Evolutionary conservation across 2,113 vertebrate genomes (phyloP), one percentile per base, ranked within the genome.

Genomic region (Heterotis niloticus): DNA sequence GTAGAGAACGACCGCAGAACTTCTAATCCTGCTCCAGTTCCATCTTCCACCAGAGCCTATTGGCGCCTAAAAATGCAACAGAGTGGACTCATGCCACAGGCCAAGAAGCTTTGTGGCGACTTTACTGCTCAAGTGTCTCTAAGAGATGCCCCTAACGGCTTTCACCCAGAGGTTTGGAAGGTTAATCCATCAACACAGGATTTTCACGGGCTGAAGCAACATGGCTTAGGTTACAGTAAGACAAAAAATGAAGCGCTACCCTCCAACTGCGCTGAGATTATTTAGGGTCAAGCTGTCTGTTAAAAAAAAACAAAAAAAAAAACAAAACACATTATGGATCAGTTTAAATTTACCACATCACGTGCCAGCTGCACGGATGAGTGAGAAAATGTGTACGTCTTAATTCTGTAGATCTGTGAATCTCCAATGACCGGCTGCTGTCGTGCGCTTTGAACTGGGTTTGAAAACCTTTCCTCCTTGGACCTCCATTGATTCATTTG

Each of bases 111-210:
- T 62, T 62, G 60, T 20, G 14, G 14, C 20, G 60, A 62, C 60
- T 20, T 62, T 12, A 62, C 60, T 17, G 4, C 4, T 14, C 14
- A 4, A 14, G 14, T 20, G 14, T 20, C 60, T 79, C 69, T 73
- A 44, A 13, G 52, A 64, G 20, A 52, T 72, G 56, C 59, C 59
- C 34, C 23, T n/a, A 57, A 73, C 18, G 23, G 68, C 66, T 64
- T 72, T 64, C 26, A 72, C 56, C 51, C 56, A 59, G 57, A 29
- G 59, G 57, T 64, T 59, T 71, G 20, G 69, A 34, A 62, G 69
- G 69, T 71, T 73, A 79, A 79, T 79, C 57, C 69, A 79, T 79
- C 78, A 79, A 72, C 29, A 7, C 23, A 29, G 73, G 78, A 29
- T 57, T 65, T 79, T 79, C 78, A 16, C 28, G 68, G 59, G 59